Evolutionary conservation across 2,797 vertebrate species (phyloP).

Genomic region (Gadopsis bispinosus): DNA sequence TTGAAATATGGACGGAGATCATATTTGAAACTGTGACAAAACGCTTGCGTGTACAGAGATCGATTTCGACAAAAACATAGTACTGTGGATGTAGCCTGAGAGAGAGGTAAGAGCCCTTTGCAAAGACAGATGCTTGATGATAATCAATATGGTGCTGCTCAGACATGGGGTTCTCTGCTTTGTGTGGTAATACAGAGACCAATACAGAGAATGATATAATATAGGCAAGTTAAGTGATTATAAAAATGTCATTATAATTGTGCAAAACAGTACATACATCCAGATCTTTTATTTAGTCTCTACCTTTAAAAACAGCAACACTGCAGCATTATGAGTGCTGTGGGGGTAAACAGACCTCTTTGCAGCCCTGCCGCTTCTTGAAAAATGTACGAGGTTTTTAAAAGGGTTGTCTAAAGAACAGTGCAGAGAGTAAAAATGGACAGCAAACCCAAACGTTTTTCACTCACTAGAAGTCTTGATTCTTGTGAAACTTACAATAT

Average conservation of each 20-base stretch:
- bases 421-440: not conserved
- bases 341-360: not conserved
- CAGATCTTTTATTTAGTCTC: constrained; percentile 4
- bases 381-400: not conserved
- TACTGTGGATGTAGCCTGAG: not conserved
- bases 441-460: not conserved
- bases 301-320: not conserved
- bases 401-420: not conserved
- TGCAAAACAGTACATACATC: not conserved
- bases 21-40: too few relatives aligned
- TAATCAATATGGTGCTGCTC: constrained; percentile 8
- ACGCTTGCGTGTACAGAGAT: too few relatives aligned
- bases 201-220: not conserved
- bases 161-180: not conserved
- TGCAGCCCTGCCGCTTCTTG: not conserved
- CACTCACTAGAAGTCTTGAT: not conserved
- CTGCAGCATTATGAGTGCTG: not conserved
- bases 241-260: constrained; percentile 6
- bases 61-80: too few relatives aligned
- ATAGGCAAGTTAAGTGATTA: not conserved
- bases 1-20: too few relatives aligned
- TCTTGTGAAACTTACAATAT: too few relatives aligned
- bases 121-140: constrained; percentile 18
- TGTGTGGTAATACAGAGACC: constrained; percentile 8
- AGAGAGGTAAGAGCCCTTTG: not conserved